Evolutionary conservation across 2,888 invertebrate genomes (phyloP), one percentile per base, ranked within the genome.

Genomic region (Smittia sp.): DNA sequence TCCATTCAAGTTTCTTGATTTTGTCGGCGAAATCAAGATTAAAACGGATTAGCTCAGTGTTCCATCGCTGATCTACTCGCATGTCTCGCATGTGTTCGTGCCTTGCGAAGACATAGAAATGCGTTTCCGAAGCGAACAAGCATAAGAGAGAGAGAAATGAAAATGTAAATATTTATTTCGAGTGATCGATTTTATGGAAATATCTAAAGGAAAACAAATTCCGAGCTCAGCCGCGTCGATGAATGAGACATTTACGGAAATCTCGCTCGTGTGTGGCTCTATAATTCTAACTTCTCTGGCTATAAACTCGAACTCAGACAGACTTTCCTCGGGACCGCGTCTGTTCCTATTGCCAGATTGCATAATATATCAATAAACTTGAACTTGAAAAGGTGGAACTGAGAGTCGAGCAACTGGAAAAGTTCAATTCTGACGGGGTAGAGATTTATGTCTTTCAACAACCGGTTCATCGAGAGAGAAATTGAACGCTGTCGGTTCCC

Each of bases 291-390:
- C n/a, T n/a, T n/a, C n/a, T n/a, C n/a, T n/a, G n/a, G n/a, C n/a
- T n/a, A n/a, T n/a, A n/a, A n/a, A n/a, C n/a, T n/a, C 15, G n/a
- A 15, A 52, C 13, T n/a, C 6, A 38, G 11, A n/a, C n/a, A 9
- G 4, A 15, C 9, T 52, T 52, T 52, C 52, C 15, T 52, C 9
- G 15, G 15, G 4, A n/a, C 15, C 15, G 4, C 13, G 52, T 52
- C 15, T 15, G 7, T 9, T 6, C 11, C 11, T 38, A 9, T 38
- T 38, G 11, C 11, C 11, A 38, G 38, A 38, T 38, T n/a, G n/a
- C n/a, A n/a, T n/a, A n/a, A n/a, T n/a, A 58, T 58, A 58, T 58
- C 58, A 58, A 58, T 52, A 58, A 58, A 18, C 58, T 58, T 58
- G 58, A 58, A 58, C 58, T 58, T 58, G 58, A 58, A 46, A 46